phyloP scores from a whole-genome alignment of 2,888 invertebrate genomes.

The Lapara coniferarum region DNA sequence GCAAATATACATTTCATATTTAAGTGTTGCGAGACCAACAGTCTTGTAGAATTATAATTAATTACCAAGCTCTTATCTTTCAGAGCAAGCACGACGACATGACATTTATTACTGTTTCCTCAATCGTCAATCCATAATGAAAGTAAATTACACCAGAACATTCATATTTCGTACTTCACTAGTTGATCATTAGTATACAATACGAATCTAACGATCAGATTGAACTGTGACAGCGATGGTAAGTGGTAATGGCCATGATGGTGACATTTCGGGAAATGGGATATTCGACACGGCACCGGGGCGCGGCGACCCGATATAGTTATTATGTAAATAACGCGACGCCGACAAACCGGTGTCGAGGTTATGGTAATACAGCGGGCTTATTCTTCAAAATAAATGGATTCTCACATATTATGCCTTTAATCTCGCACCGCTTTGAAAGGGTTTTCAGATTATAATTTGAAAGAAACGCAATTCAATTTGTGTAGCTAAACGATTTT shows the following conservation, averaged over 20 bases:
- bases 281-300: conserved; percentile 14
- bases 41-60: too few species aligned
- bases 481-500: too few species aligned
- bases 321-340: conserved; percentile 15
- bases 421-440: conserved; percentile 9
- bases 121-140: not conserved
- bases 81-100: too few species aligned
- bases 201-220: not conserved
- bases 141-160: not conserved
- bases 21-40: too few species aligned
- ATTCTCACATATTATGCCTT: conserved; percentile 15
- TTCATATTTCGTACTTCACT: too few species aligned
- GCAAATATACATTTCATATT: too few species aligned
- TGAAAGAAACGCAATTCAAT: not conserved
- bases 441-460: not conserved
- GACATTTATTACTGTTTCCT: not conserved
- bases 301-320: conserved; percentile 14
- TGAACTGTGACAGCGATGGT: conserved; percentile 23
- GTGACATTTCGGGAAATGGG: conserved; percentile 24
- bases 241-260: conserved; percentile 20
- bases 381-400: conserved; percentile 17
- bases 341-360: conserved; percentile 5
- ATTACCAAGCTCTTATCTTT: too few species aligned
- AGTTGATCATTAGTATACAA: conserved; percentile 2
- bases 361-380: conserved; percentile 5